Percentiles rank a stretch among this genome's conserved stretches.
Evolutionary conservation across 2,113 vertebrate genomes (phyloP).

Genomic region (Campylomormyrus numenius): DNA sequence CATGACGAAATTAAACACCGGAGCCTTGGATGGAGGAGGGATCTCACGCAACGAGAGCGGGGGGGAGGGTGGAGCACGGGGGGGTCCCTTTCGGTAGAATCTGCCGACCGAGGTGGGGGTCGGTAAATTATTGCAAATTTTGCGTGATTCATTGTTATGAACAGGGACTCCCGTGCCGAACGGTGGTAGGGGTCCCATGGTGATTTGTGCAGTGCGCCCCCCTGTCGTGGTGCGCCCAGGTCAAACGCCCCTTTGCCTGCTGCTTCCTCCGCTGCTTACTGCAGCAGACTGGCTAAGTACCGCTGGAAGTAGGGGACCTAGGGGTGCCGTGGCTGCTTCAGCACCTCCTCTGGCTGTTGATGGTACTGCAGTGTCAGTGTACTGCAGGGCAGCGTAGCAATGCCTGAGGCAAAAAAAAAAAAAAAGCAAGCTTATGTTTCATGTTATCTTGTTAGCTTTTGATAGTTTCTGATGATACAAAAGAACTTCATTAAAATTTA

Average conservation of each 20-base stretch:
- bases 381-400: background rate
- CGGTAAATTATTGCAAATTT: background rate
- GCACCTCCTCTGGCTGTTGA: background rate
- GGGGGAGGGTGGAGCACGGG: too few species aligned
- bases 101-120: background rate
- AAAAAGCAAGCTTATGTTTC: background rate
- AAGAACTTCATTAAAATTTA: background rate
- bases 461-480: background rate
- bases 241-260: too few species aligned
- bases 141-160: background rate
- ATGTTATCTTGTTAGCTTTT: background rate
- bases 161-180: background rate
- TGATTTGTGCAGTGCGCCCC: background rate
- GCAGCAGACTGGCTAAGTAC: too few species aligned
- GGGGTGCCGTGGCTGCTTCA: background rate
- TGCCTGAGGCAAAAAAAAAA: background rate
- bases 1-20: background rate
- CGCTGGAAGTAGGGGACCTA: background rate
- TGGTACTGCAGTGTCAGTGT: background rate
- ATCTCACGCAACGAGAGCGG: background rate
- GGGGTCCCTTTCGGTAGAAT: background rate
- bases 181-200: background rate
- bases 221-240: background rate
- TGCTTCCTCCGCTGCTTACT: too few species aligned
- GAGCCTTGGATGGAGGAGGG: background rate